phyloP scores from a whole-genome alignment of 2,888 invertebrate genomes.

The Bellardia bayeri region DNA sequence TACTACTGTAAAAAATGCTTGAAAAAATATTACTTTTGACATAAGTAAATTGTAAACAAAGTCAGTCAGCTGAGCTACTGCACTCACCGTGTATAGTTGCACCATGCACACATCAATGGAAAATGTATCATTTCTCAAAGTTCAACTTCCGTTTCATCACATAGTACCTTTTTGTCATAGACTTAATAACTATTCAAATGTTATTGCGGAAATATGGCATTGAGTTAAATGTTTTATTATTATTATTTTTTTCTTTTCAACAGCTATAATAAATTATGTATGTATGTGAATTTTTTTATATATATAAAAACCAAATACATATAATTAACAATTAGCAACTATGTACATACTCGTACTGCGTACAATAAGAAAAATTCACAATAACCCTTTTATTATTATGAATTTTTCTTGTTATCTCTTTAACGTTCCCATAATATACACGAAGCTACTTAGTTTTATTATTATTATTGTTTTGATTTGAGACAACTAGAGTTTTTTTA shows the following conservation, averaged over 20 bases:
- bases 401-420: constrained; percentile 25
- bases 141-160: constrained; percentile 43
- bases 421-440: constrained; percentile 29
- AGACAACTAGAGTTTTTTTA: not conserved
- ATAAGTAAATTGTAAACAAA: too few species aligned
- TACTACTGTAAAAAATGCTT: too few species aligned
- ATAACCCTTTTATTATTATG: constrained; percentile 18
- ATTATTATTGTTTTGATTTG: constrained; percentile 12
- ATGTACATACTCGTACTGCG: not conserved
- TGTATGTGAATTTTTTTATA: constrained; percentile 21
- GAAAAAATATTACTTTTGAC: too few species aligned
- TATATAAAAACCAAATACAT: constrained; percentile 26
- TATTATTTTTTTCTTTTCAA: not conserved
- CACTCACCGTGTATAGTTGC: too few species aligned
- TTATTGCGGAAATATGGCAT: constrained; percentile 54
- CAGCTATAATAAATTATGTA: constrained; percentile 33
- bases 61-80: too few species aligned
- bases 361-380: constrained; percentile 26
- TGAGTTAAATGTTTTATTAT: constrained; percentile 42
- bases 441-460: constrained; percentile 9
- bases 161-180: constrained; percentile 12
- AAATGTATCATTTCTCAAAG: not conserved
- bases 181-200: constrained; percentile 6
- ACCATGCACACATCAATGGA: not conserved
- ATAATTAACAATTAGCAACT: constrained; percentile 38